Base-by-base conservation (phyloP, 2,113 vertebrate species). In the Limnothrissa miodon region DNA sequence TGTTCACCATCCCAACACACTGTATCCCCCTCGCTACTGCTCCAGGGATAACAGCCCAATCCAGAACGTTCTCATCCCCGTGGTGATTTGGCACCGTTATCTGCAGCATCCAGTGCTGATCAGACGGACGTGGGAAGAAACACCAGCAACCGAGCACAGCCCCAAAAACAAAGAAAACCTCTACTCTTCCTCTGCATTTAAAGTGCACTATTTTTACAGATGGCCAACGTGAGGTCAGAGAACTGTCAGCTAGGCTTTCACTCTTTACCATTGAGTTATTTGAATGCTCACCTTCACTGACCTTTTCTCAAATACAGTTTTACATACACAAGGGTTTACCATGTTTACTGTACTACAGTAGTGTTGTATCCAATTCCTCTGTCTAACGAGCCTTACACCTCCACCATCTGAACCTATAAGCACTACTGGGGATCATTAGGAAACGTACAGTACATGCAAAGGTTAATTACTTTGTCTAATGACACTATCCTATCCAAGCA, bases 1-100 rank as follows among this genome's bases (percentile, higher is more conserved):
- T 86, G 89, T 91, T 91, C 85, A 87, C 83, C 87, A 80, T 88
- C 79, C 78, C 74, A 17, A 85, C 83, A 83, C 81, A 90, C 51
- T 45, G 84, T 42, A 39, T 74, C 36, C 17, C 29, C 17, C 23
- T 39, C 51, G 39, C 36, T 42, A 39, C 66, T 74, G 33, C 66
- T 74, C 25, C 66, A 21, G 33, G 66, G 66, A 39, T 74, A 74
- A 36, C 66, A 33, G 29, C 66, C 66, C 66, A 33, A 74, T 74
- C 66, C 66, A 33, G 66, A 74, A 74, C 29, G 4, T 36, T 74
- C 33, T 74, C 66, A 74, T 74, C 66, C 66, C 66, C 10, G 13
- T 11, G 29, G 66, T 74, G 66, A 74, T 74, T 74, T 74, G 66
- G 66, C 66, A 74, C 66, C 66, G 15, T 39, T 74, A 74, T 74